Conservation (phyloP, 2,888 invertebrate genomes). For the Chydorus sphaericus region DNA sequence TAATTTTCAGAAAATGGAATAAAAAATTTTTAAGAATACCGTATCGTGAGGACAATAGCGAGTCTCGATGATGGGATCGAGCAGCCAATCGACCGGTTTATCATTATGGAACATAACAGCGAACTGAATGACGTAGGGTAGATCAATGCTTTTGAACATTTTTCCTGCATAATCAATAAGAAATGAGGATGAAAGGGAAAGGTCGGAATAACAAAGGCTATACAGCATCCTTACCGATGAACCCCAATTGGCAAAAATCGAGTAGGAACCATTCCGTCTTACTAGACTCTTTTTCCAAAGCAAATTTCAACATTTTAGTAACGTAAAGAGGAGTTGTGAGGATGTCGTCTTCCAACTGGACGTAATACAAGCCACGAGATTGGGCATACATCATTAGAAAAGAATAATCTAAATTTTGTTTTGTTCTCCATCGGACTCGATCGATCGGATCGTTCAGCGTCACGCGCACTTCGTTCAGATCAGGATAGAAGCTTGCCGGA, state of each 20-base stretch:
- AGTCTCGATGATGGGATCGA: constrained; percentile 75
- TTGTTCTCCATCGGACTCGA: constrained; percentile 78
- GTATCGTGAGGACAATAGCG: constrained; percentile 69
- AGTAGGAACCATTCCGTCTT: constrained; percentile 77
- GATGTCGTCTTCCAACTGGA: constrained; percentile 89
- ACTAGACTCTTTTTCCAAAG: constrained; percentile 54
- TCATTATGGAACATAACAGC: constrained; percentile 90
- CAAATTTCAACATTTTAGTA: constrained; percentile 68
- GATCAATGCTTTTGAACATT: constrained; percentile 75
- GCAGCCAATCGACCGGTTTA: constrained; percentile 92
- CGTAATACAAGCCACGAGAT: constrained; percentile 71
- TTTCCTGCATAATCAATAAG: constrained; percentile 41
- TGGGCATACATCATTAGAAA: constrained; percentile 90
- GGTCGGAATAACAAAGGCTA: too few relatives aligned
- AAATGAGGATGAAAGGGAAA: too few relatives aligned
- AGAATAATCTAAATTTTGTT: constrained; percentile 86
- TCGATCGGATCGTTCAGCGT: constrained; percentile 75
- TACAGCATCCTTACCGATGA: constrained; percentile 56
- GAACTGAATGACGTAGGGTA: constrained; percentile 76
- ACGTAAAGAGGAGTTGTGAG: constrained; percentile 66
- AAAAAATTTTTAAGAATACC: constrained; percentile 35
- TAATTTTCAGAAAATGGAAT: background rate
- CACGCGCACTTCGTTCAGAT: constrained; percentile 55
- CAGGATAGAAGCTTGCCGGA: constrained; percentile 70
- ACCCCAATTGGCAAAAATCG: constrained; percentile 86